These are phyloP conservation scores for Macrocentrus cingulum DNA, from an alignment of 1,140 invertebrate genomes.

Conservation along the genomic window DNA sequence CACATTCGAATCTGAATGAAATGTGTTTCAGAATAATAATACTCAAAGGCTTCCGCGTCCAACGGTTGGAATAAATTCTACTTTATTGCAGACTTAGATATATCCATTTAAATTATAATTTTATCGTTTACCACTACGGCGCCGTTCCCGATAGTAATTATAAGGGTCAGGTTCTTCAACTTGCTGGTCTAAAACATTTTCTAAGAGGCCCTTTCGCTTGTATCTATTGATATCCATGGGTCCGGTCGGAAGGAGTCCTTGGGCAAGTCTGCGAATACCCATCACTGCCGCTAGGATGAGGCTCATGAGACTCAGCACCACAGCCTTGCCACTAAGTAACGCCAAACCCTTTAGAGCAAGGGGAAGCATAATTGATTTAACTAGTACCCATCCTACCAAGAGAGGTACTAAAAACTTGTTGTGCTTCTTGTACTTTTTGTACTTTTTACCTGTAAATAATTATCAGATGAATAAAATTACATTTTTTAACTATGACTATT, in stretches of 20 bases:
- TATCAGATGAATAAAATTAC: no score
- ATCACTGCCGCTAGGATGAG: constrained; percentile 58
- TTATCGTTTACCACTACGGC: not conserved
- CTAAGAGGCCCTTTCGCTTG: not conserved
- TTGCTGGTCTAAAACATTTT: not conserved
- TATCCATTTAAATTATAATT: not conserved
- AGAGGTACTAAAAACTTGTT: constrained; percentile 62
- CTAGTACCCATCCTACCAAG: constrained; percentile 63
- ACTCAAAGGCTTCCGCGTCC: no score
- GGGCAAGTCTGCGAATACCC: constrained; percentile 46
- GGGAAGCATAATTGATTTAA: constrained; percentile 66
- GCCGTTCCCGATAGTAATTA: constrained; percentile 17
- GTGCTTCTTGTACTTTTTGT: constrained; percentile 42
- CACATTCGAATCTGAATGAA: not conserved
- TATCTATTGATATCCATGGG: not conserved
- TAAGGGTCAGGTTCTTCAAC: constrained; percentile 11
- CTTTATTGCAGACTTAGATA: not conserved
- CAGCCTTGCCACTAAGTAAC: constrained; percentile 64
- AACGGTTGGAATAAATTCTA: no score
- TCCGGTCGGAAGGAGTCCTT: no score
- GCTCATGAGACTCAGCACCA: constrained; percentile 63
- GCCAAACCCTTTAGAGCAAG: constrained; percentile 66
- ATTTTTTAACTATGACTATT: no score
- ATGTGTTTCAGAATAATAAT: not conserved
- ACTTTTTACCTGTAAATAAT: constrained; percentile 22